Conservation (phyloP, 2,797 vertebrate genomes). For the Eulemur mongoz region DNA sequence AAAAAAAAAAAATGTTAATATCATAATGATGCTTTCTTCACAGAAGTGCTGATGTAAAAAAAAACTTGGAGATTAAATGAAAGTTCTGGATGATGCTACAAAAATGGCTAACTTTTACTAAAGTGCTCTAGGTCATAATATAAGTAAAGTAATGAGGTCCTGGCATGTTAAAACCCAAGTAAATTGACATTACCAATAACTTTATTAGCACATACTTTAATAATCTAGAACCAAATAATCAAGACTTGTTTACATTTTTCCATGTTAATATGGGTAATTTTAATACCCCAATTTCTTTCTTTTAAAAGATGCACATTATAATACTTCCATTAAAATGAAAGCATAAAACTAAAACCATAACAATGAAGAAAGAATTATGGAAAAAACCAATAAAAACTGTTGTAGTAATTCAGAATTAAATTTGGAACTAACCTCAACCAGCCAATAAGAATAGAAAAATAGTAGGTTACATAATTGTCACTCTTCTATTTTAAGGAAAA, state of each 20-base stretch:
- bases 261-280: background rate
- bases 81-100: background rate
- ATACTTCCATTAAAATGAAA: background rate
- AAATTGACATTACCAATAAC: background rate
- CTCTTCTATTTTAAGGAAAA: conserved; percentile 12
- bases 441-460: background rate
- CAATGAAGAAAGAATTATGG: background rate
- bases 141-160: background rate
- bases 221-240: background rate
- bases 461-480: background rate
- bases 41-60: background rate
- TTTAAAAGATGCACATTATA: background rate
- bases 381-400: background rate
- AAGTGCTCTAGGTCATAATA: background rate
- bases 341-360: conserved; percentile 8
- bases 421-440: background rate
- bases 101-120: conserved; percentile 5
- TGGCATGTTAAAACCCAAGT: background rate
- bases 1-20: background rate
- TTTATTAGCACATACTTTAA: background rate
- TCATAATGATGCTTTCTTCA: background rate
- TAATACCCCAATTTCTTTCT: background rate
- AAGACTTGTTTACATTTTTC: background rate
- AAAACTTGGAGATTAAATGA: background rate
- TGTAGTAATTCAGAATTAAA: background rate